phyloP scores from a whole-genome alignment of 2,888 invertebrate genomes.

The Leucoma salicis region DNA sequence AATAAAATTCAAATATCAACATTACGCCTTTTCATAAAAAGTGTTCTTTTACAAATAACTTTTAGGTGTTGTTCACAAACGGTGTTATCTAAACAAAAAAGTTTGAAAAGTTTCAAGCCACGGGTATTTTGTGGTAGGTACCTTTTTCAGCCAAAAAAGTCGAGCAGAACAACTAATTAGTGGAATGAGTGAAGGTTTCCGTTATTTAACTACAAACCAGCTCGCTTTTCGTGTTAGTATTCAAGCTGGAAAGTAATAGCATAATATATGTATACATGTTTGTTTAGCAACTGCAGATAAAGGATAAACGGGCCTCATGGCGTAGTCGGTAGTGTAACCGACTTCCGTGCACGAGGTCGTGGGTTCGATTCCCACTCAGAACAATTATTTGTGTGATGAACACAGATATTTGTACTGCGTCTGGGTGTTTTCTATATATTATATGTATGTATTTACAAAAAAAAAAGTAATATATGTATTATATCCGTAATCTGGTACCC shows the following conservation, averaged over 20 bases:
- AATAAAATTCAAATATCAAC: not conserved
- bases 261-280: not conserved
- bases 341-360: too few relatives aligned
- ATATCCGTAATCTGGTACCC: too few relatives aligned
- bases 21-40: not conserved
- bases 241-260: not conserved
- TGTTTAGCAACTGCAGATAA: too few relatives aligned
- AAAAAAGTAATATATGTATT: too few relatives aligned
- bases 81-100: slow-evolving; percentile 28
- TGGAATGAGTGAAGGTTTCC: slow-evolving; percentile 51
- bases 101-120: slow-evolving; percentile 28
- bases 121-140: slow-evolving; percentile 43
- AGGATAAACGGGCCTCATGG: too few relatives aligned
- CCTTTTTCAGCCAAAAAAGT: slow-evolving; percentile 45
- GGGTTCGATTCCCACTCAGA: too few relatives aligned
- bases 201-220: slow-evolving; percentile 40
- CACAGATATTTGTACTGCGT: too few relatives aligned
- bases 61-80: slow-evolving; percentile 31
- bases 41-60: slow-evolving; percentile 16
- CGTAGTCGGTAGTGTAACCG: too few relatives aligned
- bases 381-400: too few relatives aligned
- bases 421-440: too few relatives aligned
- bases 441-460: too few relatives aligned
- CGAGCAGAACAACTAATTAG: slow-evolving; percentile 59
- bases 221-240: slow-evolving; percentile 28